Evolutionary conservation across 2,888 invertebrate genomes (phyloP), one percentile per base, ranked within the genome.

Genomic region (Bruchidius siliquastri): DNA sequence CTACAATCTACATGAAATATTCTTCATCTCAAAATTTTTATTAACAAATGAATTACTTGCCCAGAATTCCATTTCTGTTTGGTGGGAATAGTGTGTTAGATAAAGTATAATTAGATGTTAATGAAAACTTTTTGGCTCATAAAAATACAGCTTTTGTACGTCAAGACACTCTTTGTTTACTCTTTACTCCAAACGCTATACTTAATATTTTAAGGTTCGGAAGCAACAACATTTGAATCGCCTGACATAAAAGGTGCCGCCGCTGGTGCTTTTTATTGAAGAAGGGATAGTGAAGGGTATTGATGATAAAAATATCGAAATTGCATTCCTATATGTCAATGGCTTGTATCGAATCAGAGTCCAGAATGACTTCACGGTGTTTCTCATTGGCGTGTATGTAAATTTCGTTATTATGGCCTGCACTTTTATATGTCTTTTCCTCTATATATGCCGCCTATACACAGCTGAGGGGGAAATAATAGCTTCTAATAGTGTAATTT

Each of bases 271-370:
- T 13, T 49, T 3, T 49, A 49, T 13, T 13, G 49, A 49, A 49
- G 49, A 49, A 49, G 49, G 18, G 49, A 49, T 49, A 49, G 49
- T 49, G 49, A 49, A 49, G 49, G 49, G 49, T 49, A 49, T 49
- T 49, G 13, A 49, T 49, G 49, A 49, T 49, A 49, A 49, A 49
- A 49, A 49, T 49, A 49, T 68, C 68, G 68, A 68, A 68, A 68
- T 71, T 26, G 30, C 30, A 71, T 71, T 71, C 71, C 71, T 71
- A 32, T 71, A 21, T 22, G 32, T 71, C 71, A 71, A 71, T 71
- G 71, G 71, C 22, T 22, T 20, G 71, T 71, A 32, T 26, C 71
- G 22, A 49, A 71, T 71, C 21, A 49, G 10, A 49, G 49, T 49
- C 49, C 49, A 49, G 49, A 49, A 49, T 49, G 49, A 18, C 49